These are phyloP conservation scores for Diachasmimorpha longicaudata DNA, from an alignment of 1,140 invertebrate genomes.

Conservation along the genomic window DNA sequence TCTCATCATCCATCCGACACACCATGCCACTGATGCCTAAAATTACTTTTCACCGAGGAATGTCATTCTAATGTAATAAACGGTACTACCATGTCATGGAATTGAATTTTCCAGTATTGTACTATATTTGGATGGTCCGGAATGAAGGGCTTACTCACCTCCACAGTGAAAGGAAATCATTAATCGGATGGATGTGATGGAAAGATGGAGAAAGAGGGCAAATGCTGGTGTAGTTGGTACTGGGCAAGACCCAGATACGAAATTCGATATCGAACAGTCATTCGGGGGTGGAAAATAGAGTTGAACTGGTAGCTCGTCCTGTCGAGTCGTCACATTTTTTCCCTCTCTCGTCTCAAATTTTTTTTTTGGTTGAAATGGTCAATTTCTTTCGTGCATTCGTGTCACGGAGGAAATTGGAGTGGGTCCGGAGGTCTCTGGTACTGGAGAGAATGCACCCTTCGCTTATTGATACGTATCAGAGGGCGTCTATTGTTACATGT, in stretches of 20 bases:
- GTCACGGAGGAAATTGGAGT: slow-evolving; percentile 23
- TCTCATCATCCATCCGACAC: slow-evolving; percentile 6
- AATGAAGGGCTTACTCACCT: background rate
- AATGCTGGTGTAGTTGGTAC: background rate
- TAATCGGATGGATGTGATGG: background rate
- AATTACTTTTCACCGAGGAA: slow-evolving; percentile 25
- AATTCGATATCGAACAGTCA: slow-evolving; percentile 14
- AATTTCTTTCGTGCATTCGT: slow-evolving; percentile 18
- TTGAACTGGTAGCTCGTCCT: background rate
- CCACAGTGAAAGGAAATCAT: slow-evolving; percentile 17
- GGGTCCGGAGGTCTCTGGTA: slow-evolving; percentile 14
- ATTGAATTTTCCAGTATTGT: background rate
- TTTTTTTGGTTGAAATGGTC: slow-evolving; percentile 16
- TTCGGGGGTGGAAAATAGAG: slow-evolving; percentile 2
- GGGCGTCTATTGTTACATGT: background rate
- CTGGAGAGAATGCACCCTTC: slow-evolving; percentile 10
- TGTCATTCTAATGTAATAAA: slow-evolving; percentile 22
- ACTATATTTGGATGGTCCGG: background rate
- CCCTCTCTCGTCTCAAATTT: background rate
- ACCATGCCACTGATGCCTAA: background rate
- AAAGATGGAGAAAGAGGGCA: background rate
- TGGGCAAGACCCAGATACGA: background rate
- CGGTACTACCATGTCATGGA: background rate
- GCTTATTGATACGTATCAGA: slow-evolving; percentile 20
- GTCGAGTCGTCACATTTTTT: slow-evolving; percentile 13